Percentiles rank a stretch among this genome's conserved stretches.
These are phyloP conservation scores for Cervus canadensis DNA, from an alignment of 2,113 vertebrate species.

Conservation along the genomic window DNA sequence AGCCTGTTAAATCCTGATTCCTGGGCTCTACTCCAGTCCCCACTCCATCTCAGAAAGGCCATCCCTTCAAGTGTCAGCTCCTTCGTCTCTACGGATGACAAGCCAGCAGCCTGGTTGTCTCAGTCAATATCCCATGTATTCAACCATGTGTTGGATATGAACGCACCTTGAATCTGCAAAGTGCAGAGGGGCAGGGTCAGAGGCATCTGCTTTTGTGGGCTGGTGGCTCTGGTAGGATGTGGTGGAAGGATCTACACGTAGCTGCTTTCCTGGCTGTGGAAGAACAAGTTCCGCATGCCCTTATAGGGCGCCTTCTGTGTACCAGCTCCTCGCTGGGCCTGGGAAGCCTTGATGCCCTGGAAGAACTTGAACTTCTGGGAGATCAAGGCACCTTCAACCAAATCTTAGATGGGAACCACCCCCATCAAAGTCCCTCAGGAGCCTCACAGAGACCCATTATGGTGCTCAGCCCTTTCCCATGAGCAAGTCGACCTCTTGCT, in stretches of 20 bases:
- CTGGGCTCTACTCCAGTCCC: neutral
- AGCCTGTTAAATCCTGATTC: neutral
- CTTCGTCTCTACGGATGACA: neutral
- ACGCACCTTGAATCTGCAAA: neutral
- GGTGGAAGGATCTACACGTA: neutral
- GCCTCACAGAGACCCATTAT: neutral
- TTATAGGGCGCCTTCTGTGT: neutral
- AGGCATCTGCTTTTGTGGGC: neutral
- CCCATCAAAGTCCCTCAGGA: neutral
- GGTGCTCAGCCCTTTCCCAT: neutral
- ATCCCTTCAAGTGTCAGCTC: neutral
- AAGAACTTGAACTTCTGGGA: neutral
- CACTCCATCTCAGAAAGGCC: neutral
- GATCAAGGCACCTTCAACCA: neutral
- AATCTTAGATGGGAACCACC: neutral
- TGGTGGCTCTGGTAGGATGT: neutral
- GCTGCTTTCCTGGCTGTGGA: neutral
- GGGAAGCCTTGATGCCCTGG: neutral
- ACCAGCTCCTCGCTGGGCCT: neutral
- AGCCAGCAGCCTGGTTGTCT: neutral
- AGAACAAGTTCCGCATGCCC: no score
- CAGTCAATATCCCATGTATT: accelerated
- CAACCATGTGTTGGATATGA: neutral
- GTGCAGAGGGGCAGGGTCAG: no score
- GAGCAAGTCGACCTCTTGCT: neutral